Conservation (phyloP, 2,113 vertebrate genomes). For the Sterrhoptilus dennistouni region DNA sequence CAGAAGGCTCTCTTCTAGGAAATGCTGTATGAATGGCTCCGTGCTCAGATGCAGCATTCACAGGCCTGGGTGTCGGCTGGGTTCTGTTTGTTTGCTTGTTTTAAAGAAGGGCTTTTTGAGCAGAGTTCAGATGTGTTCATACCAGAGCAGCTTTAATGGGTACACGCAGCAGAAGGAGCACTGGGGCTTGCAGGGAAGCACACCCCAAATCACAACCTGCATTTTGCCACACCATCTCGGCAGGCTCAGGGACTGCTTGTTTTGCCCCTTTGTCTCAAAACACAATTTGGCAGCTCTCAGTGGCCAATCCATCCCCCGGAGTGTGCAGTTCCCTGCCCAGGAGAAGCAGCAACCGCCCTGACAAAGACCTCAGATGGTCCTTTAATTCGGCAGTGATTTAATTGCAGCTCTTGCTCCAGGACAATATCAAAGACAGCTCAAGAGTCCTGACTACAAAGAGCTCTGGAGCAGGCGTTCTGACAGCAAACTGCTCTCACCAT, state of each 20-base stretch:
- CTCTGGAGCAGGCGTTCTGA: not conserved
- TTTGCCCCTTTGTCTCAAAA: constrained; percentile 31
- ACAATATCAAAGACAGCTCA: constrained; percentile 8
- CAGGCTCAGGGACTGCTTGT: not conserved
- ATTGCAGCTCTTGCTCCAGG: constrained; percentile 33
- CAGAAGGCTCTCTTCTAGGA: not conserved
- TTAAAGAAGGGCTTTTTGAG: not conserved
- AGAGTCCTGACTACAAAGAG: not conserved
- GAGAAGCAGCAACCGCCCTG: not conserved
- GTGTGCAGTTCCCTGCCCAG: constrained; percentile 3
- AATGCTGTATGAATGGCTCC: not conserved
- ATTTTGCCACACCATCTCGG: not conserved
- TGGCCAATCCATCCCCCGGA: not conserved
- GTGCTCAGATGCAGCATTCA: not conserved
- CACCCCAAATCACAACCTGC: not conserved
- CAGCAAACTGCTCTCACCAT: constrained; percentile 6
- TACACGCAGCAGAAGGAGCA: not conserved
- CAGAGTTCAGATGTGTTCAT: not conserved
- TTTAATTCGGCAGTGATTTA: not conserved
- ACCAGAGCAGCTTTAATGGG: not conserved
- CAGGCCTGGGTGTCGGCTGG: not conserved
- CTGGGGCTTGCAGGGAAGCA: not conserved
- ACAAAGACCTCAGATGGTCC: constrained; percentile 33
- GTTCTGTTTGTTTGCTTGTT: not conserved
- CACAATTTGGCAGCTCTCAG: not conserved